Evolutionary conservation across 2,113 vertebrate species (phyloP), one percentile per base, ranked within the genome.

Genomic region (Varanus komodoensis): DNA sequence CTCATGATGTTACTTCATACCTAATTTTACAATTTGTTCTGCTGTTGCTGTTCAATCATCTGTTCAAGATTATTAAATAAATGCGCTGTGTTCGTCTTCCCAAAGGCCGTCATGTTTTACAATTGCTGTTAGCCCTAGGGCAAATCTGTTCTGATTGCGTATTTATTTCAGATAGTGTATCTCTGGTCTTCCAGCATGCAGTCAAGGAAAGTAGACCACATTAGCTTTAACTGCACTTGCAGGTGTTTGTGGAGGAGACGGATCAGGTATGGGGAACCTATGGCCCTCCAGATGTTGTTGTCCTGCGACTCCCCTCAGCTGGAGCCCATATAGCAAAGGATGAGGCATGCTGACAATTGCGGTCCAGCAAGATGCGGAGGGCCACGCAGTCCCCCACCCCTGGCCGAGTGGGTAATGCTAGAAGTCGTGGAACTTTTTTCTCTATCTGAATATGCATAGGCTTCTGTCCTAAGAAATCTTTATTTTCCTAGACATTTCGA

Each of bases 51-150:
- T 25, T 57, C 61, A n/a, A 73, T 89, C 50, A 57, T 82, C 50
- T 57, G 79, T 81, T 88, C 78, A 69, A 23, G 48, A 21, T 50
- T 54, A 57, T 82, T 48, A 57, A 80, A 87, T 87, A 52, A 80
- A 69, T 8, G 29, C 69, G 29, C 86, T 67, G 32, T 50, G 74
- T 68, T 80, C 68, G n/a, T 68, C 61, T 50, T 80, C 34, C 86
- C 19, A 80, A 67, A 50, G 86, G 61, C 86, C 75, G 21, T 79
- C 9, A 34, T 52, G 44, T 87, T 79, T 79, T 77, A 68, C 86
- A 87, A 50, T 80, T 29, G 50, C 11, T 25, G 11, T 17, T 87
- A 87, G 61, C 75, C 34, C 77, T 80, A 87, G 77, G 86, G 21
- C 38, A 80, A 50, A 17, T 80, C 64, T 80, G 44, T 27, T 52